Evolutionary conservation across 2,113 vertebrate species (phyloP), one percentile per base, ranked within the genome.

Genomic region (Acrocephalus kingi): DNA sequence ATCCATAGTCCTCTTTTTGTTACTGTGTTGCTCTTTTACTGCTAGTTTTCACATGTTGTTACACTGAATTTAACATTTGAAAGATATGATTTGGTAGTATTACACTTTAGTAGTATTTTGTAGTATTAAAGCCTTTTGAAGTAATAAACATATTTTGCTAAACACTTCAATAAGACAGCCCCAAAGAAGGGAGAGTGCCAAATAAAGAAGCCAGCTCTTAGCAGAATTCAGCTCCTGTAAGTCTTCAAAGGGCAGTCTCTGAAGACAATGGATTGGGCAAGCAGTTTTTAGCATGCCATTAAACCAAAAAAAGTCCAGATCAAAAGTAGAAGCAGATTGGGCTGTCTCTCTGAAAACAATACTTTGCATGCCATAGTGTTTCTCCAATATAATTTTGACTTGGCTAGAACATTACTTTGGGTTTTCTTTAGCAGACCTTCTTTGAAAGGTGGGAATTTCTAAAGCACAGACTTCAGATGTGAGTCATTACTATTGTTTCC

Each of bases 401-500:
- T 83, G 66, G 63, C 69, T 43, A 87, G 75, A 95, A 89, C 68
- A 79, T 74, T 69, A 45, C 91, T 96, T 45, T 58, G 91, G 55
- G 89, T 85, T 96, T 96, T 96, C 94, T 90, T 95, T 83, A 87
- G 96, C 89, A 92, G 84, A 84, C 90, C 58, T 96, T 80, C 77
- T 97, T 92, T 94, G 90, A 95, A 96, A 96, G 93, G 97, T 97
- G 98, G 97, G 98, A 98, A 98, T 84, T 92, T 90, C 17, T 68
- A 59, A 96, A 94, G 72, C 49, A 67, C 61, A 84, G 91, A 52
- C 82, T 97, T 73, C 52, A 93, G 91, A 62, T 68, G 61, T 98
- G 98, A 98, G 94, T 98, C 97, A 98, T 73, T 90, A 95, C 96
- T 94, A 98, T 98, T 98, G 97, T 98, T 98, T 96, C 95, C 96